A percentile compares a stretch with the other conserved stretches of the same genome.
Conservation (phyloP, 1,140 invertebrate species). For the Drosophila quadrilineata region DNA sequence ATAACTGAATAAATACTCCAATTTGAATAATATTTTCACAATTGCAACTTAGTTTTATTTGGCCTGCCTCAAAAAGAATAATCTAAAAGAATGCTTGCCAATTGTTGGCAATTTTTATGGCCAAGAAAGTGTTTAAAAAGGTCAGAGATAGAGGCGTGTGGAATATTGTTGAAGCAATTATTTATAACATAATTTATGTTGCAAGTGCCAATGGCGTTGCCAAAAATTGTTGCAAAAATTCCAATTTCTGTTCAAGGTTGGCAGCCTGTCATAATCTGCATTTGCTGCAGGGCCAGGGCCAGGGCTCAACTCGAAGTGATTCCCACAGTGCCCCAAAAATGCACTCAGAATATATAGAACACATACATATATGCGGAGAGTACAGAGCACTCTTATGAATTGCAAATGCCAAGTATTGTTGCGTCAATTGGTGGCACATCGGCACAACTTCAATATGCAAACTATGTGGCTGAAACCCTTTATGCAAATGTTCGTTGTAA, state of each 20-base stretch:
- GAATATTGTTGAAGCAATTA: constrained; percentile 14
- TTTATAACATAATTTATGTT: constrained; percentile 35
- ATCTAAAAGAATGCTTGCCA: no score
- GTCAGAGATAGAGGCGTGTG: background rate
- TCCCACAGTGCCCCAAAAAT: background rate
- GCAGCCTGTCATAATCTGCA: constrained; percentile 13
- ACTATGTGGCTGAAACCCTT: constrained; percentile 11
- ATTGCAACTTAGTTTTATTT: no score
- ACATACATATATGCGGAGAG: no score
- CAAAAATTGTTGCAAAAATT: no score
- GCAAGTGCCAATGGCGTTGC: constrained; percentile 22
- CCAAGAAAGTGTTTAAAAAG: no score
- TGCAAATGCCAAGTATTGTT: constrained; percentile 27
- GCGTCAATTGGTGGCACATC: constrained; percentile 14
- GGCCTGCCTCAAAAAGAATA: no score
- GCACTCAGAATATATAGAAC: no score
- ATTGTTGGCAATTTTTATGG: constrained; percentile 14
- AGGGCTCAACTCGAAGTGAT: constrained; percentile 4
- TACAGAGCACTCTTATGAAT: constrained; percentile 10
- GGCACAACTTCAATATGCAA: constrained; percentile 14
- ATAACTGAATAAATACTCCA: no score
- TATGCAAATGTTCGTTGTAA: constrained; percentile 36
- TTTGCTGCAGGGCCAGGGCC: constrained; percentile 9
- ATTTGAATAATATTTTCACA: no score
- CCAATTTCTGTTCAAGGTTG: constrained; percentile 14